phyloP scores from a whole-genome alignment of 2,888 invertebrate species.

The Spodoptera picta region DNA sequence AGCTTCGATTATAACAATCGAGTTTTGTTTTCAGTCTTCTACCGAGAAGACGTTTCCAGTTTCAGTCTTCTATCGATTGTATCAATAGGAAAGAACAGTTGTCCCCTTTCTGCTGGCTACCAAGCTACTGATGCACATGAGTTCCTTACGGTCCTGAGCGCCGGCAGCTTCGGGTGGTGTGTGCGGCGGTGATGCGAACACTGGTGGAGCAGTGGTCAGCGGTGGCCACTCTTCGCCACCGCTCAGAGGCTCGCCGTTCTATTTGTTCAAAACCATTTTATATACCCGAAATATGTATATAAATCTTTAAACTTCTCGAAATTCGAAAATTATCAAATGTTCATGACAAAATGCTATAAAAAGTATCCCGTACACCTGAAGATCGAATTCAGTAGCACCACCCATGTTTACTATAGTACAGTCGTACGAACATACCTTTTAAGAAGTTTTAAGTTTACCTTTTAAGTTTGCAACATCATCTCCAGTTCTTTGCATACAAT shows the following conservation, averaged over 20 bases:
- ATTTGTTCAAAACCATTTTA: slow-evolving; percentile 17
- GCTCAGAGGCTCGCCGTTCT: slow-evolving; percentile 92
- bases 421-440: slow-evolving; percentile 15
- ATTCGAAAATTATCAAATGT: too few relatives aligned
- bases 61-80: too few relatives aligned
- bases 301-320: too few relatives aligned
- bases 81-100: slow-evolving; percentile 18
- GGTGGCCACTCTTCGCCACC: slow-evolving; percentile 91
- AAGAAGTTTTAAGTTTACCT: too few relatives aligned
- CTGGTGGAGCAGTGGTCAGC: slow-evolving; percentile 93
- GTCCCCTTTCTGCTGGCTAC: slow-evolving; percentile 38
- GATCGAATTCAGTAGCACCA: not conserved
- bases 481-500: not conserved
- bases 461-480: not conserved
- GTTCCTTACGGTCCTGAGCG: slow-evolving; percentile 76
- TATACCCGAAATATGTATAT: not conserved
- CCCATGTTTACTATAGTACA: not conserved
- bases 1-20: too few relatives aligned
- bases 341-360: too few relatives aligned
- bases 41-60: too few relatives aligned
- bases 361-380: not conserved
- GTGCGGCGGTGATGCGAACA: slow-evolving; percentile 92
- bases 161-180: slow-evolving; percentile 67
- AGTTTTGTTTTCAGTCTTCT: too few relatives aligned
- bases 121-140: slow-evolving; percentile 9